Percentiles rank a stretch among this genome's conserved stretches.
Evolutionary conservation across 2,888 invertebrate species (phyloP).

Genomic region (Xylota segnis): DNA sequence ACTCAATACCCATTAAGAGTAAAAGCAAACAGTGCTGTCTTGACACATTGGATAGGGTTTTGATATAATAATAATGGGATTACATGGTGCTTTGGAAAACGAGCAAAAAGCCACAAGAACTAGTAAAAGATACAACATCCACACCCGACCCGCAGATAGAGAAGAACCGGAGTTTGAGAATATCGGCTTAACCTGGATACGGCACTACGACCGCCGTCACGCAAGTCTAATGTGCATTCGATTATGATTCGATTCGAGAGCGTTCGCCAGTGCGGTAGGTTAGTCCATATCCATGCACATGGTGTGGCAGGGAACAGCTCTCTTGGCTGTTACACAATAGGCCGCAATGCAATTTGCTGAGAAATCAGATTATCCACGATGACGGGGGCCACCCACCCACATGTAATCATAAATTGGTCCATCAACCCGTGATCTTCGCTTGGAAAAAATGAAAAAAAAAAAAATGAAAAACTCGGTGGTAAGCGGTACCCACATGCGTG

Average conservation of each 20-base stretch:
- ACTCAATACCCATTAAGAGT: slow-evolving; percentile 74
- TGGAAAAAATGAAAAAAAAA: no score
- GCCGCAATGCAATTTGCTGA: slow-evolving; percentile 75
- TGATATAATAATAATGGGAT: slow-evolving; percentile 76
- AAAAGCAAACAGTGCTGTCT: slow-evolving; percentile 74
- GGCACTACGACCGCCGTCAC: slow-evolving; percentile 23
- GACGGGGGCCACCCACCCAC: slow-evolving; percentile 73
- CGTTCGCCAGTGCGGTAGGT: slow-evolving; percentile 49
- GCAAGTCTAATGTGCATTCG: slow-evolving; percentile 39
- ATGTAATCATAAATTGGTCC: slow-evolving; percentile 73
- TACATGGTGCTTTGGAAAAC: slow-evolving; percentile 50
- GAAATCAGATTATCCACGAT: slow-evolving; percentile 73
- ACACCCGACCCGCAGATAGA: slow-evolving; percentile 1
- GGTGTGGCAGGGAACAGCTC: slow-evolving; percentile 24
- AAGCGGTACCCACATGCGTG: slow-evolving; percentile 54
- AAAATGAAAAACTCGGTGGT: slow-evolving; percentile 13
- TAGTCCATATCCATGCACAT: slow-evolving; percentile 23
- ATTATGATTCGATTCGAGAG: slow-evolving; percentile 48
- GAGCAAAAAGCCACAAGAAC: slow-evolving; percentile 19
- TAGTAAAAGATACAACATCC: slow-evolving; percentile 4
- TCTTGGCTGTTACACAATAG: slow-evolving; percentile 67
- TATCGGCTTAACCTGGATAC: slow-evolving; percentile 73
- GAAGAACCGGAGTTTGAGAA: slow-evolving; percentile 52
- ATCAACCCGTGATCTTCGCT: slow-evolving; percentile 64
- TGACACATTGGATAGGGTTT: slow-evolving; percentile 73